Conservation (phyloP, 2,797 vertebrate genomes). For the Tiaroga cobitis region DNA sequence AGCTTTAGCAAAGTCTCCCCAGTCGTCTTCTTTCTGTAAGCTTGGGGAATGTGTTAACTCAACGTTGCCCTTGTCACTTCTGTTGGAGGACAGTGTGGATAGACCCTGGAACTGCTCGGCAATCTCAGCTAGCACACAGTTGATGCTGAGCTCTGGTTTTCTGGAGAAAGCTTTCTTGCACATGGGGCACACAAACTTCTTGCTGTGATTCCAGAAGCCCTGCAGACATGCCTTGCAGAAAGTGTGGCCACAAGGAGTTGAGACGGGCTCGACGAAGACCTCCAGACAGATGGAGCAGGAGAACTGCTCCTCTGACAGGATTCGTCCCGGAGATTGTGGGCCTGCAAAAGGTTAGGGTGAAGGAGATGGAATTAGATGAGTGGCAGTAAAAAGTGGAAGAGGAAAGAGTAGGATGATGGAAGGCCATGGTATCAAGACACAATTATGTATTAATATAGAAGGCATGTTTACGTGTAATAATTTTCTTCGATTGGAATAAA, state of each 20-base stretch:
- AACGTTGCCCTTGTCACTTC: not conserved
- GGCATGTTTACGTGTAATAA: not conserved
- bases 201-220: constrained; percentile 84
- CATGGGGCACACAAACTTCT: constrained; percentile 80
- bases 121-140: constrained; percentile 81
- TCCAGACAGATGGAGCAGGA: constrained; percentile 83
- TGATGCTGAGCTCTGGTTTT: constrained; percentile 80
- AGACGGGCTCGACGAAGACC: constrained; percentile 82
- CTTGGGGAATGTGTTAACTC: constrained; percentile 33
- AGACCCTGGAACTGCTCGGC: constrained; percentile 80
- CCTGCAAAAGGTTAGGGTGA: constrained; percentile 58
- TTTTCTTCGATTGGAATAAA: not conserved
- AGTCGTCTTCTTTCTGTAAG: not conserved
- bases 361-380: not conserved
- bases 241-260: constrained; percentile 82
- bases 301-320: constrained; percentile 82
- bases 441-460: not conserved
- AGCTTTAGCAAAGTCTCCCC: constrained; percentile 69
- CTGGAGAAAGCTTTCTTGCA: constrained; percentile 79
- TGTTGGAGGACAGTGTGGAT: constrained; percentile 30
- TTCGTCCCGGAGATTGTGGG: constrained; percentile 54
- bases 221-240: constrained; percentile 83
- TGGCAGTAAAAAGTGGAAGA: not conserved
- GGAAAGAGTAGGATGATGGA: not conserved
- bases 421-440: not conserved